Conservation (phyloP, 1,140 invertebrate genomes). For the Drosophila hydei region DNA sequence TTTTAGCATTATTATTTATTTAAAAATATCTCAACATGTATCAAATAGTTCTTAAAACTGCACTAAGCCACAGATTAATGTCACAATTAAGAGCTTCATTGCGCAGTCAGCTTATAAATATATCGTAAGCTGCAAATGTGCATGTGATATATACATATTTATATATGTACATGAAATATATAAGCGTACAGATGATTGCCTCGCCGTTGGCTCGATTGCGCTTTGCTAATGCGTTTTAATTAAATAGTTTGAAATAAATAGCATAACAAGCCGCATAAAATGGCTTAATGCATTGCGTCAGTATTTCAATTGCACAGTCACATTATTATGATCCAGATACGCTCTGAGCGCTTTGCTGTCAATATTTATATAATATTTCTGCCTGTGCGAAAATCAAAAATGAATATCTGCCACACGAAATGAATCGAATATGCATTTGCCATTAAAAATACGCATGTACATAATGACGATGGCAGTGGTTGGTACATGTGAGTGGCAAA, state of each 20-base stretch:
- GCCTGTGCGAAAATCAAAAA: conserved; percentile 25
- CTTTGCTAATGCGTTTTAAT: conserved; percentile 61
- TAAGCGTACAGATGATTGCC: not conserved
- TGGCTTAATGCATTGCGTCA: conserved; percentile 53
- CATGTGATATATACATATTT: not conserved
- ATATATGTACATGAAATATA: not conserved
- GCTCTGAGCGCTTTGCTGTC: conserved; percentile 9
- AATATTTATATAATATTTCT: conserved; percentile 54
- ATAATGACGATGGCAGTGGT: conserved; percentile 18
- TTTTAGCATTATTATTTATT: too few relatives aligned
- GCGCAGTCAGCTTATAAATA: conserved; percentile 3
- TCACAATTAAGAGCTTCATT: not conserved
- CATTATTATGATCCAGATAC: conserved; percentile 1
- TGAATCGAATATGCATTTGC: conserved; percentile 20
- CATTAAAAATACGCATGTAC: conserved; percentile 8
- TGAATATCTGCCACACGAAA: conserved; percentile 31
- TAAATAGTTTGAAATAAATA: conserved; percentile 23
- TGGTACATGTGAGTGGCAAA: conserved; percentile 29
- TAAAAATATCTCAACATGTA: too few relatives aligned
- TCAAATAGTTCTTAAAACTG: not conserved
- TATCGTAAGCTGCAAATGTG: not conserved
- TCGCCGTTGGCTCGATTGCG: not conserved
- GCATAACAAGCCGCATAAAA: not conserved
- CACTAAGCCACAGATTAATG: not conserved
- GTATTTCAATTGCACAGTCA: not conserved